Evolutionary conservation across 2,797 vertebrate species (phyloP).

Genomic region (Sphaeramia orbicularis): DNA sequence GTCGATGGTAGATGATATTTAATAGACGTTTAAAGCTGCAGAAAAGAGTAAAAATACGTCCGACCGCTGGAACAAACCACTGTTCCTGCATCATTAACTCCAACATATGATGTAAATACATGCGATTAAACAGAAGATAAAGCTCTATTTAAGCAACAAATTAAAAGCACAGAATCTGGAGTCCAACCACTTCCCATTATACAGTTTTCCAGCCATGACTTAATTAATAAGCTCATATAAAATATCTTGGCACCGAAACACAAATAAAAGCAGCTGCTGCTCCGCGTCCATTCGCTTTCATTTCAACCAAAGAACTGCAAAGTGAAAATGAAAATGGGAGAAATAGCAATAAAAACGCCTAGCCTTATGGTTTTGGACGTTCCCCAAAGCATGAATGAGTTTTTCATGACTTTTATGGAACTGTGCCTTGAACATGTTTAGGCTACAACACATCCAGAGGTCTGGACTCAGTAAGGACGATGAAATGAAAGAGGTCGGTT

Average conservation of each 20-base stretch:
- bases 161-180: too few species aligned
- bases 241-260: constrained; percentile 1
- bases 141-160: too few species aligned
- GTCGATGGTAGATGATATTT: too few species aligned
- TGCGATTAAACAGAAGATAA: too few species aligned
- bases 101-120: too few species aligned
- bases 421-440: constrained; percentile 8
- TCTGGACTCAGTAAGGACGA: neutral
- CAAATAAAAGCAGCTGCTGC: neutral
- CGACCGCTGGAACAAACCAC: too few species aligned
- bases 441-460: constrained; percentile 20
- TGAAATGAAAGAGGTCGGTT: too few species aligned
- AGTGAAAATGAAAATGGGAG: constrained; percentile 6
- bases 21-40: too few species aligned
- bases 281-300: neutral
- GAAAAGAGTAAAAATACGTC: too few species aligned
- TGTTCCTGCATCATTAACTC: too few species aligned
- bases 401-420: constrained; percentile 21
- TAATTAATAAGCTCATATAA: constrained; percentile 14
- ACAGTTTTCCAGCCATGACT: constrained; percentile 7
- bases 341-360: constrained; percentile 3
- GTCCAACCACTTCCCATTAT: neutral
- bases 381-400: constrained; percentile 5
- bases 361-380: constrained; percentile 12
- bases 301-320: constrained; percentile 13